phyloP scores from a whole-genome alignment of 2,888 invertebrate species.

The Blera fallax region DNA sequence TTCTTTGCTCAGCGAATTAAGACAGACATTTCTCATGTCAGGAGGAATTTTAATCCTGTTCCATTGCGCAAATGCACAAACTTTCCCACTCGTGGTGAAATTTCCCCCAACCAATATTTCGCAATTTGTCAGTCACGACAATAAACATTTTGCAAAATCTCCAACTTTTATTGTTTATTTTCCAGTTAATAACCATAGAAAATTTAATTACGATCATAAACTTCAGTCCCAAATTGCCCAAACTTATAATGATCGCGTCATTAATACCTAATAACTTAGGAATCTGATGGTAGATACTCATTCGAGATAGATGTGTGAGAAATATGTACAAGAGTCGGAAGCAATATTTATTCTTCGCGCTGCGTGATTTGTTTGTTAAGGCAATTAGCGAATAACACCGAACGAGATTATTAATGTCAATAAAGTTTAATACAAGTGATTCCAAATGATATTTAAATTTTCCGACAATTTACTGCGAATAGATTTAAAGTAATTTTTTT shows the following conservation, averaged over 20 bases:
- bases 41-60: slow-evolving; percentile 36
- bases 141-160: neutral
- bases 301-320: neutral
- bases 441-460: slow-evolving; percentile 1
- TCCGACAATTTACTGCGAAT: neutral
- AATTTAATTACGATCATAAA: slow-evolving; percentile 32
- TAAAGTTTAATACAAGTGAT: neutral
- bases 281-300: neutral
- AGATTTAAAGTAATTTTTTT: neutral
- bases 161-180: neutral
- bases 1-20: slow-evolving; percentile 9
- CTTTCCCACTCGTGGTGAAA: neutral
- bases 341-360: slow-evolving; percentile 14
- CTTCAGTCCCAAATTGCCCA: slow-evolving; percentile 17
- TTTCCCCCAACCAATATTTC: neutral
- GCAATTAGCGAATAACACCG: slow-evolving; percentile 16
- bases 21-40: slow-evolving; percentile 14
- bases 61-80: neutral
- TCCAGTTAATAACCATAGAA: slow-evolving; percentile 18
- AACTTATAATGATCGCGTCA: slow-evolving; percentile 8
- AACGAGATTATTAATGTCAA: slow-evolving; percentile 5
- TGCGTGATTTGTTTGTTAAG: slow-evolving; percentile 8
- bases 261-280: slow-evolving; percentile 20
- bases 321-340: slow-evolving; percentile 3
- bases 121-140: neutral